A percentile compares a stretch with the other conserved stretches of the same genome.
Conservation (phyloP, 2,113 vertebrate species). For the Cavia aperea region DNA sequence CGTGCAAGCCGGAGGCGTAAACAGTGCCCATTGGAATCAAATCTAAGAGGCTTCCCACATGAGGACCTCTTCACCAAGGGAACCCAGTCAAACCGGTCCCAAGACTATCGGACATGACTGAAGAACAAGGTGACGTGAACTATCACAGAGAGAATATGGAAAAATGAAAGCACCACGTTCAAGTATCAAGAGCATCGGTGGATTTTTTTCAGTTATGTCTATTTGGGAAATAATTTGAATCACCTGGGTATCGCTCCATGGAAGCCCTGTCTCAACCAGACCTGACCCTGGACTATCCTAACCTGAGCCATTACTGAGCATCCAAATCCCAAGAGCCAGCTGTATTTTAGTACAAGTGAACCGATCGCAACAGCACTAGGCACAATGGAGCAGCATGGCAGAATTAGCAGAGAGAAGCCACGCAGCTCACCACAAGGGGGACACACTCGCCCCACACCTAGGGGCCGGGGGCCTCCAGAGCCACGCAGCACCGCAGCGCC, state of each 20-base stretch:
- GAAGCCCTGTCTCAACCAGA: not conserved
- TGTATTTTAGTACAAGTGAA: not conserved
- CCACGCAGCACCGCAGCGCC: not conserved
- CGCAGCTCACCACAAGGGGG: not conserved
- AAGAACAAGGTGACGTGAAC: not conserved
- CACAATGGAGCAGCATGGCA: not conserved
- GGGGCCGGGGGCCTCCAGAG: not conserved
- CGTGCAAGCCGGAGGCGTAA: not conserved
- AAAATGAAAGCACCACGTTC: not conserved
- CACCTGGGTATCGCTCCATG: not conserved
- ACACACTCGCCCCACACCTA: not conserved
- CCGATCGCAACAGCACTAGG: not conserved
- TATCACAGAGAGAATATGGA: conserved; percentile 5
- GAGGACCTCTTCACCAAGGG: not conserved
- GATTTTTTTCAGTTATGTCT: not conserved
- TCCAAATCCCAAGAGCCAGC: not conserved
- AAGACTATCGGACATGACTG: conserved; percentile 8
- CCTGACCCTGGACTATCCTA: not conserved
- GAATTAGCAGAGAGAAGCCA: not conserved
- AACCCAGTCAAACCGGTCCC: not conserved
- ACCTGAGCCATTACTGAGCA: not conserved
- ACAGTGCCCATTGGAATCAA: not conserved
- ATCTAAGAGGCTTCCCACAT: not conserved
- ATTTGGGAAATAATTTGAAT: conserved; percentile 11
- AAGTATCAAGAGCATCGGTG: not conserved